Evolutionary conservation across 1,140 invertebrate genomes (phyloP).

Genomic region (Trypoxylus dichotomus): DNA sequence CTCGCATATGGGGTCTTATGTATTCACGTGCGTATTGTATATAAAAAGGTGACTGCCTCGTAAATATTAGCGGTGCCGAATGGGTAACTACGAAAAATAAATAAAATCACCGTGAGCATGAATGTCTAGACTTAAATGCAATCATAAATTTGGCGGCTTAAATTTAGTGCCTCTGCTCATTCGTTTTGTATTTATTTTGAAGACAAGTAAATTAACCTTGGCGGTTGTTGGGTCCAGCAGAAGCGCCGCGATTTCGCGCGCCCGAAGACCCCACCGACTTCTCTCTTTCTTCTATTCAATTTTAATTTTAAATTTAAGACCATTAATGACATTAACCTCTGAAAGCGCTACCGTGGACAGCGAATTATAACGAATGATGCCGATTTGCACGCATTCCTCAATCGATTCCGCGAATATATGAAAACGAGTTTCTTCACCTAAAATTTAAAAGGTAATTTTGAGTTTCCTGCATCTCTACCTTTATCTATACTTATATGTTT

Average conservation of each 20-base stretch:
- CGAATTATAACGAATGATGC: slow-evolving; percentile 1
- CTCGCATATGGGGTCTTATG: neutral
- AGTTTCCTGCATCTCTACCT: no score
- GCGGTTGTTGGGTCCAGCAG: neutral
- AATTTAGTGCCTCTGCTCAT: slow-evolving; percentile 29
- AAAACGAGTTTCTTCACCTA: neutral
- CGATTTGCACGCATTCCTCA: neutral
- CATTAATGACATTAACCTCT: slow-evolving; percentile 14
- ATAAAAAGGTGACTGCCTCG: slow-evolving; percentile 11
- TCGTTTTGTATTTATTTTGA: slow-evolving; percentile 33
- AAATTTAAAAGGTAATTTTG: no score
- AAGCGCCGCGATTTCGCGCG: slow-evolving; percentile 5
- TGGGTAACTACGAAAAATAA: slow-evolving; percentile 34
- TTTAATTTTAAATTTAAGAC: slow-evolving; percentile 19
- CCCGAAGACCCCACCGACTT: neutral
- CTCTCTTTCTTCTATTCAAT: neutral
- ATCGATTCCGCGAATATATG: neutral
- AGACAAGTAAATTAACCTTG: slow-evolving; percentile 35
- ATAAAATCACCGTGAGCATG: slow-evolving; percentile 34
- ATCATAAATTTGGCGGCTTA: slow-evolving; percentile 35
- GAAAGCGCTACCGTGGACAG: neutral
- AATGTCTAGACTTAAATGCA: slow-evolving; percentile 35
- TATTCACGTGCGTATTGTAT: neutral
- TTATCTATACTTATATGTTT: no score
- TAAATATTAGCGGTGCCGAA: slow-evolving; percentile 34